Percentiles rank a stretch among this genome's conserved stretches.
These are phyloP conservation scores for Toxonevra muliebris DNA, from an alignment of 2,888 invertebrate genomes.

Conservation along the genomic window DNA sequence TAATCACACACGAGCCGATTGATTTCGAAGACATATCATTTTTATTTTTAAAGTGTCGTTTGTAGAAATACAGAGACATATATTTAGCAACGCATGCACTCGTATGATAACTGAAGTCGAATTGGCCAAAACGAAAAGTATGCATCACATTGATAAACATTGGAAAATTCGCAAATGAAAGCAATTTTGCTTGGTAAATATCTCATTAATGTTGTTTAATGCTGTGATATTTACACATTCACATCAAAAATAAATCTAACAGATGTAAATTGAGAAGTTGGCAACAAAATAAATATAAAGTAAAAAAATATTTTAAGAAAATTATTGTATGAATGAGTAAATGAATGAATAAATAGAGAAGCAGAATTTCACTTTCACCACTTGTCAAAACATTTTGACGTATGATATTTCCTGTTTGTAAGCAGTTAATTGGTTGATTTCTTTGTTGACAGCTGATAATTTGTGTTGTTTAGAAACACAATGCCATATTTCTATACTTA, in stretches of 20 bases:
- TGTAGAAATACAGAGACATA: too few relatives aligned
- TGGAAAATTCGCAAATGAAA: too few relatives aligned
- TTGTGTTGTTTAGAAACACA: conserved; percentile 41
- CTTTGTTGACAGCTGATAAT: conserved; percentile 48
- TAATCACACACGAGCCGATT: background rate
- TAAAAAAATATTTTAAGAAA: conserved; percentile 2
- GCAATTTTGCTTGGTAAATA: too few relatives aligned
- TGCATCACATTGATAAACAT: too few relatives aligned
- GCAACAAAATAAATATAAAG: background rate
- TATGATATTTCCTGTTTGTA: conserved; percentile 33
- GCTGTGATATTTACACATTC: background rate
- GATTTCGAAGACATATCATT: too few relatives aligned
- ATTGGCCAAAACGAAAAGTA: too few relatives aligned
- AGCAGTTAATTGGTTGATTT: background rate
- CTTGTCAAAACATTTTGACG: conserved; percentile 43
- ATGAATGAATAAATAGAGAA: background rate
- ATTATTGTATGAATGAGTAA: background rate
- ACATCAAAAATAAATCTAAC: background rate
- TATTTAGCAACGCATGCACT: too few relatives aligned
- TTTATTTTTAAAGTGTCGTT: too few relatives aligned
- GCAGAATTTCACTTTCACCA: conserved; percentile 58
- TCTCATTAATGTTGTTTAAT: too few relatives aligned
- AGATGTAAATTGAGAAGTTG: too few relatives aligned
- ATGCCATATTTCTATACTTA: too few relatives aligned
- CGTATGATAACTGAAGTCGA: too few relatives aligned